Conservation (phyloP, 2,797 vertebrate species). For the Anguilla anguilla region DNA sequence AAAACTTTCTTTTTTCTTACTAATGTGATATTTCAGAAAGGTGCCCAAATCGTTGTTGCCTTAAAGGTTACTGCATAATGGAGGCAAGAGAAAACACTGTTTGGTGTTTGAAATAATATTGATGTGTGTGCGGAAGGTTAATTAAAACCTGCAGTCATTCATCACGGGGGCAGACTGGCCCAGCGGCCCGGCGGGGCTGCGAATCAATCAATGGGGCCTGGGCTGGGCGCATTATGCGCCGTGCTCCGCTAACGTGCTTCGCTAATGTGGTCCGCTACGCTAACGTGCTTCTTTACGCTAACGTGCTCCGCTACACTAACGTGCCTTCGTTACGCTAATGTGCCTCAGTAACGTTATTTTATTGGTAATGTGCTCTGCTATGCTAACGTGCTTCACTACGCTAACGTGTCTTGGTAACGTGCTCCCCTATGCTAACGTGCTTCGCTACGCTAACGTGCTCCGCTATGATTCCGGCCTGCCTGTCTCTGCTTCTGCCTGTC, state of each 20-base stretch:
- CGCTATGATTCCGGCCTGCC: too few species aligned
- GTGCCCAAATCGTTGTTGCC: conserved; percentile 10
- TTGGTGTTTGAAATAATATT: conserved; percentile 35
- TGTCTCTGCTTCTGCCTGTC: not conserved
- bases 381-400: not conserved
- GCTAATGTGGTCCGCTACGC: not conserved
- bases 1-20: not conserved
- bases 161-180: conserved; percentile 10
- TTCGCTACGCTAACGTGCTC: not conserved
- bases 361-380: not conserved
- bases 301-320: not conserved
- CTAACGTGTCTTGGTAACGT: not conserved
- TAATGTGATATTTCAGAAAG: conserved; percentile 27
- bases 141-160: conserved; percentile 36
- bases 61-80: conserved; percentile 29
- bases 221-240: not conserved
- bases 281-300: not conserved
- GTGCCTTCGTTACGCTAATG: not conserved
- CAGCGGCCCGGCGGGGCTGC: not conserved
- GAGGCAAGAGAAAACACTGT: conserved; percentile 13
- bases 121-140: conserved; percentile 35
- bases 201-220: conserved; percentile 28
- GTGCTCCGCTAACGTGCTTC: not conserved
- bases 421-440: not conserved
- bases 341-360: not conserved